phyloP scores from a whole-genome alignment of 2,113 vertebrate genomes.

The Anguilla rostrata region DNA sequence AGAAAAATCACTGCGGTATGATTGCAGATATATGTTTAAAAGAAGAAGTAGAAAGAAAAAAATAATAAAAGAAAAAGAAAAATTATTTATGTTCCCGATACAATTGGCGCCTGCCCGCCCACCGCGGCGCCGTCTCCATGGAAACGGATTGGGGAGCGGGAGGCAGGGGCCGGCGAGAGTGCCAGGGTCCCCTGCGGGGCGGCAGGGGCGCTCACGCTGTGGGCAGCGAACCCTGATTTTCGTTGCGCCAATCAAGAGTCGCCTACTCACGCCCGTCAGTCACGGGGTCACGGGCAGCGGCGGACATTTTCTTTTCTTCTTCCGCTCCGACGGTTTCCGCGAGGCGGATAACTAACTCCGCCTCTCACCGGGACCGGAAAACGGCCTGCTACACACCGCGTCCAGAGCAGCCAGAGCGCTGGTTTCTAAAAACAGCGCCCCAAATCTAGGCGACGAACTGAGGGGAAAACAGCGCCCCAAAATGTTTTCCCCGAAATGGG shows the following conservation, averaged over 20 bases:
- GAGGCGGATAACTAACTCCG: background rate
- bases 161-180: background rate
- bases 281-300: background rate
- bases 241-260: background rate
- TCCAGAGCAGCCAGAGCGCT: background rate
- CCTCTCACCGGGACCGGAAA: background rate
- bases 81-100: constrained; percentile 3
- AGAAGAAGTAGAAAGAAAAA: no score
- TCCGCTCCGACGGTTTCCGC: background rate
- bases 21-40: background rate
- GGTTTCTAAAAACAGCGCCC: no score
- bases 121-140: constrained; percentile 12
- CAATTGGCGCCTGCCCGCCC: background rate
- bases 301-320: background rate
- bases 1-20: background rate
- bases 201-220: background rate
- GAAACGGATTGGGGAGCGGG: constrained; percentile 18
- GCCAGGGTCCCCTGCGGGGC: background rate
- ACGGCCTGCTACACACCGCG: background rate
- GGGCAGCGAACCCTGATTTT: background rate
- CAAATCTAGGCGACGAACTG: no score
- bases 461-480: no score
- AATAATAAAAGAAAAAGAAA: background rate
- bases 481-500: no score
- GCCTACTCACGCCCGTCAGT: background rate